These are phyloP conservation scores for Phoxinus dragarum DNA, from an alignment of 2,797 vertebrate species.

Conservation along the genomic window DNA sequence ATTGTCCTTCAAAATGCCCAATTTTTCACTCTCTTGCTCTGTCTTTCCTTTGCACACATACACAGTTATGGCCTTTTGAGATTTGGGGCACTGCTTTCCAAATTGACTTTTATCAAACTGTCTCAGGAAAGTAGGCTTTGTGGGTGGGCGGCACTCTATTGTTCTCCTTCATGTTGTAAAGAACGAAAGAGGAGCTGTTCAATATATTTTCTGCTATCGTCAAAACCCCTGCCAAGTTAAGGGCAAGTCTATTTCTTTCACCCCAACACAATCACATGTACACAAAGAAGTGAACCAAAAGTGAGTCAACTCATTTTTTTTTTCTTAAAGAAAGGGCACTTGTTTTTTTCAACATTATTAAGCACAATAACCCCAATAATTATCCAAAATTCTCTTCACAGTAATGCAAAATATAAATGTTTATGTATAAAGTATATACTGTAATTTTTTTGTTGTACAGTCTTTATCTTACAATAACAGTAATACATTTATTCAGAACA, in stretches of 20 bases:
- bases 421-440: neutral
- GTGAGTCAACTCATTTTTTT: neutral
- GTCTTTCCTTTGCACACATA: conserved; percentile 5
- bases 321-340: neutral
- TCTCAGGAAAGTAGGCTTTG: conserved; percentile 36
- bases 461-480: too few species aligned
- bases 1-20: conserved; percentile 43
- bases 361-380: neutral
- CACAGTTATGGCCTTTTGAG: conserved; percentile 38
- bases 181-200: conserved; percentile 32
- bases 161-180: conserved; percentile 47
- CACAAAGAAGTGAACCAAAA: neutral
- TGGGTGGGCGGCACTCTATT: conserved; percentile 44
- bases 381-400: neutral
- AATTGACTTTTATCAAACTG: conserved; percentile 50
- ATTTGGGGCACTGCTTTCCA: conserved; percentile 42
- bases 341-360: neutral
- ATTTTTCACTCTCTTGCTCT: conserved; percentile 9
- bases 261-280: neutral
- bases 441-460: neutral
- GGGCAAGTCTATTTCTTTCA: conserved; percentile 15
- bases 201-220: conserved; percentile 16
- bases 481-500: neutral
- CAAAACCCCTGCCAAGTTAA: neutral
- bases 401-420: neutral